Base-by-base conservation (phyloP, 1,140 invertebrate genomes). In the Caerostris darwini region DNA sequence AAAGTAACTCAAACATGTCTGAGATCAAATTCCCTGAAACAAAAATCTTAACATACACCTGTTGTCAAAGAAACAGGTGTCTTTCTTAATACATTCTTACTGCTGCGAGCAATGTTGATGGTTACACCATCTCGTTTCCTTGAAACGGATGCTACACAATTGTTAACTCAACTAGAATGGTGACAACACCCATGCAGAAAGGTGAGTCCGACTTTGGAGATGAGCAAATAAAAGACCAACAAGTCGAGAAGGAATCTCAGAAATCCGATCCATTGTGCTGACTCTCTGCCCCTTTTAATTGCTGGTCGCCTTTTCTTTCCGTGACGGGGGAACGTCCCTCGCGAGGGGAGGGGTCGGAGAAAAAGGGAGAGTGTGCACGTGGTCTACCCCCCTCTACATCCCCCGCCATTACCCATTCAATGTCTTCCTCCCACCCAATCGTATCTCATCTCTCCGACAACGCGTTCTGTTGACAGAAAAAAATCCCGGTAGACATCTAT, bases 361-460 rank as follows among this genome's bases (percentile, higher is more conserved):
- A 34, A 34, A 34, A 34, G 34, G 34, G 34, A 34, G 34, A 34
- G 34, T 34, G 34, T 8, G 69, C 19, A 10, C 19, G 69, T 50
- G 69, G 7, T 50, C 69, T 10, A 5, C 19, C 5, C 34, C 69
- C 69, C 34, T 10, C 34, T 34, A 34, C 34, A 34, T 34, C 34
- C 34, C 34, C 34, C 34, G 34, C 34, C 34, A 34, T 34, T 34
- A 34, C 34, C 34, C 34, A 34, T 34, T 34, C 34, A 34, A 34
- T 34, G 34, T 34, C 34, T 34, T 34, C 50, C 59, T 61, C 19
- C 67, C 50, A 53, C 69, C 69, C 69, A 77, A 77, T 77, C 69
- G 69, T 50, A 77, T 77, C 69, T 77, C 69, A 77, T 77, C 69
- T 53, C 69, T 50, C 69, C 69, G 69, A 77, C 69, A 77, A 12